These are phyloP conservation scores for Drosophila azteca DNA, from an alignment of 1,140 invertebrate genomes.

Conservation along the genomic window DNA sequence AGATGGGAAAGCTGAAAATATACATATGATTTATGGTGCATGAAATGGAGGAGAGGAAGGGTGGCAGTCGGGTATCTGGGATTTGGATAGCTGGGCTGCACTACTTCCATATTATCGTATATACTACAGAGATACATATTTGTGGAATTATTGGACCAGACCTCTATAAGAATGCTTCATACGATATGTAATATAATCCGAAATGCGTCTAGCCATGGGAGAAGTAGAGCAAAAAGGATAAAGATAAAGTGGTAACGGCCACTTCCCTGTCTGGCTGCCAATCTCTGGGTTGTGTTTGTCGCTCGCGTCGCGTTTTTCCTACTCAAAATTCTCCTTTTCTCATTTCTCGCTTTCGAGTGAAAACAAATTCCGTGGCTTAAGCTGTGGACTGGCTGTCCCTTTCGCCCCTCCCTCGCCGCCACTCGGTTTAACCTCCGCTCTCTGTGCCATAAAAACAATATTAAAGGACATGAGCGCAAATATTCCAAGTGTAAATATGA, in stretches of 20 bases:
- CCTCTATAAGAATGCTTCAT: no score
- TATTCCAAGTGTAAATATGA: constrained; percentile 35
- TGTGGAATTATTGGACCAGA: no score
- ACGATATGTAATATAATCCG: background rate
- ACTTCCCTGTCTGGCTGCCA: constrained; percentile 19
- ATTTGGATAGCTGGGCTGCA: no score
- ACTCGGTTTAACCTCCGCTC: background rate
- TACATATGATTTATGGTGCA: constrained; percentile 56
- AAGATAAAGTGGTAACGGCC: background rate
- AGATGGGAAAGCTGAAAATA: constrained; percentile 40
- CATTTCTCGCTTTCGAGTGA: constrained; percentile 7
- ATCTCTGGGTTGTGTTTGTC: background rate
- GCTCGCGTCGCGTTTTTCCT: background rate
- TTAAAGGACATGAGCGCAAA: constrained; percentile 40
- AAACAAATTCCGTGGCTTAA: constrained; percentile 17
- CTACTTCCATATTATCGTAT: no score
- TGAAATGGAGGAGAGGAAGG: background rate
- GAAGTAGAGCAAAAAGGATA: background rate
- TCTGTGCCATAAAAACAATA: constrained; percentile 24
- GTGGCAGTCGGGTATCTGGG: background rate
- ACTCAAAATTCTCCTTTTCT: background rate
- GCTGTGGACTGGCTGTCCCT: constrained; percentile 7
- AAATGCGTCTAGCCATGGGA: background rate
- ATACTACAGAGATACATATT: no score
- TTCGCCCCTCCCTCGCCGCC: background rate